Evolutionary conservation across 2,113 vertebrate genomes (phyloP).

Genomic region (Podarcis muralis): DNA sequence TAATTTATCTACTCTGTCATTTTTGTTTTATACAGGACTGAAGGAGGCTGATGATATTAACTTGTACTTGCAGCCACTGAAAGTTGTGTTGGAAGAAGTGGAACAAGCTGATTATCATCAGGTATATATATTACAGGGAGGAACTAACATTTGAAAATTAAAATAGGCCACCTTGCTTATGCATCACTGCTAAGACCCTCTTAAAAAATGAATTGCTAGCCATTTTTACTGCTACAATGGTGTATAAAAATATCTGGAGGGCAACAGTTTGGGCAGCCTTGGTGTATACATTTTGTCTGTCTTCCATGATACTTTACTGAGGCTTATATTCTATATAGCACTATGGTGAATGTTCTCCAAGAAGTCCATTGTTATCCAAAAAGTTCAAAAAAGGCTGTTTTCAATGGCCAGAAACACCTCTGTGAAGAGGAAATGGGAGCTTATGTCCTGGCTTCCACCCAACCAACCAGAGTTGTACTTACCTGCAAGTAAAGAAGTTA

Average conservation of each 20-base stretch:
- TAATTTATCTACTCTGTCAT: accelerated
- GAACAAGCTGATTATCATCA: conserved; percentile 69
- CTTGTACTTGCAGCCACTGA: conserved; percentile 72
- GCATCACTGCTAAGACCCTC: neutral
- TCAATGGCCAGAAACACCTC: no score
- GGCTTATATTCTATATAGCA: neutral
- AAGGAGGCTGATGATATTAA: conserved; percentile 76
- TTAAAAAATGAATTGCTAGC: neutral
- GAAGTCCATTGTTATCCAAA: no score
- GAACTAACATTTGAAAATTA: neutral
- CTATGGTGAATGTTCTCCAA: no score
- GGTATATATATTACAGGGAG: conserved; percentile 44
- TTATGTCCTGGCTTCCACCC: no score
- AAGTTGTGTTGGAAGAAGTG: conserved; percentile 70
- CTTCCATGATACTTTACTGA: neutral
- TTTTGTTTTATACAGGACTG: conserved; percentile 65
- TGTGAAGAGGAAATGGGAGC: no score
- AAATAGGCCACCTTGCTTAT: neutral
- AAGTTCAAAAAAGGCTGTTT: no score
- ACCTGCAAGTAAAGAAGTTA: no score
- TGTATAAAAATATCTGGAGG: no score
- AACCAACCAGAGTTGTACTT: no score
- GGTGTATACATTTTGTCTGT: neutral
- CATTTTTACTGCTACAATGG: neutral
- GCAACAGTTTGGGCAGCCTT: neutral